Evolutionary conservation across 2,797 vertebrate species (phyloP), one percentile per base, ranked within the genome.

Genomic region (Myioborus miniatus): DNA sequence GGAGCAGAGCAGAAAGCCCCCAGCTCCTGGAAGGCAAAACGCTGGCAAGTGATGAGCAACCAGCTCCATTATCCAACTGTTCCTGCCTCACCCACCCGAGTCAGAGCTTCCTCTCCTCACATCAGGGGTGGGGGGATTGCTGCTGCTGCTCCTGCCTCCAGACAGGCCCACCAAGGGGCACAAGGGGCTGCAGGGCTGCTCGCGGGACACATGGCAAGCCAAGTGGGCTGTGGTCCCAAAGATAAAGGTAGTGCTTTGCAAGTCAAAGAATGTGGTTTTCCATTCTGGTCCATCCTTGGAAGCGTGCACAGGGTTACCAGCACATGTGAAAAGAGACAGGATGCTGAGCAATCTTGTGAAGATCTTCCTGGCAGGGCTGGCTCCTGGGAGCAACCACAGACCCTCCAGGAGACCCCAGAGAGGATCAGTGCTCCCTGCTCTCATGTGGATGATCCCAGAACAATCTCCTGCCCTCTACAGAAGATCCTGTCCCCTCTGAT

Each of bases 191-290:
- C 11, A 4, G 58, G 17, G 37, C 59, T 70, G 27, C 44, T 5
- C 4, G 2, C 4, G n/a, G 22, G 12, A n/a, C 53, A 41, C 18
- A 9, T 1, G 62, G 46, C 50, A 56, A 49, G 22, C 4, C 17
- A 8, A 53, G 32, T 0, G 1, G 15, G 27, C 44, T 44, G 27
- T 23, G 44, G 23, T 60, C 27, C 56, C 56, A n/a, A 22, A 62
- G 15, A 10, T 4, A 49, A 36, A 0, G 1, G 17, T 0, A 2
- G 41, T 0, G 0, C 37, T 75, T 50, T 49, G 22, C 32, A 56
- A 32, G 18, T 11, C 64, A 32, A 13, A 47, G 29, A 27, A 75
- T 1, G 6, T 7, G n/a, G 19, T 10, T 83, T 72, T 74, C 64
- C 36, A 27, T 36, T 41, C 60, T 58, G 52, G 7, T 30, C 56